A percentile compares a stretch with the other conserved stretches of the same genome.
Conservation (phyloP, 2,113 vertebrate genomes). For the sheep (Ovis aries) region ARS-UI_Ramb_v3.0 NC_056058.1:31344001-31344500, state of each 20-base stretch:
- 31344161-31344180: background rate
- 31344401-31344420: background rate
- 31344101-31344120: background rate
- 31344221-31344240: fast-evolving
- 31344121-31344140: background rate
- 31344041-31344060: background rate
- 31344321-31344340: background rate
- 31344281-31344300: background rate
- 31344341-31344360: background rate
- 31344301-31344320: background rate
- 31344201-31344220: background rate
- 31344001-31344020: background rate
- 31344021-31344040: background rate
- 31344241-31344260: background rate
- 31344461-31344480: background rate
- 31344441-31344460: background rate
- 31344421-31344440: background rate
- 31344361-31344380: background rate
- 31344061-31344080: background rate
- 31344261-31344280: background rate
- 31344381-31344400: background rate
- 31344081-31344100: background rate
- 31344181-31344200: background rate
- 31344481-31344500: background rate
- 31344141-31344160: background rate